Evolutionary conservation across 2,888 invertebrate genomes (phyloP).

Genomic region (Epistrophe eligans): DNA sequence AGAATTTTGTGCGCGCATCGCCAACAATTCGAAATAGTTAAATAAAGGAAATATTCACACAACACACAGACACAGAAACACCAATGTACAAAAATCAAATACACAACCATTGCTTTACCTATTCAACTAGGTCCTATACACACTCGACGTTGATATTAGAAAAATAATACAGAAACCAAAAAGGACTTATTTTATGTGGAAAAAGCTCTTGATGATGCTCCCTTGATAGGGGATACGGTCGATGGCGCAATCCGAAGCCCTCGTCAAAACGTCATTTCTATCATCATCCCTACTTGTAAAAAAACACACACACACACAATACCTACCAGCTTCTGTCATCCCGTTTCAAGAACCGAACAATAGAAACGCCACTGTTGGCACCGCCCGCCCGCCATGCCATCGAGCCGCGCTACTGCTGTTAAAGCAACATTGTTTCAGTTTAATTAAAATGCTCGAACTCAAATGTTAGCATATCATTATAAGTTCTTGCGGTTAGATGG

Average conservation of each 20-base stretch:
- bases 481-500: conserved; percentile 52
- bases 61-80: conserved; percentile 2
- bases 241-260: conserved; percentile 43
- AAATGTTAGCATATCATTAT: conserved; percentile 75
- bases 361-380: conserved; percentile 27
- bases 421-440: conserved; percentile 73
- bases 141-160: conserved; percentile 56
- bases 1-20: background rate
- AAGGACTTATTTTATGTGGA: background rate
- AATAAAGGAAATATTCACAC: conserved; percentile 54
- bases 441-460: conserved; percentile 72
- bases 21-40: conserved; percentile 26
- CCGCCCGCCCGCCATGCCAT: too few species aligned
- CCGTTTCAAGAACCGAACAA: conserved; percentile 55
- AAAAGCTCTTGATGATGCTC: conserved; percentile 32
- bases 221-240: conserved; percentile 53
- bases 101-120: background rate
- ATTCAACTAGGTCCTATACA: background rate
- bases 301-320: conserved; percentile 36
- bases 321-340: conserved; percentile 55
- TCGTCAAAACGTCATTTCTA: conserved; percentile 61
- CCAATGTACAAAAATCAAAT: background rate
- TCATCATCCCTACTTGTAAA: background rate
- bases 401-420: conserved; percentile 40
- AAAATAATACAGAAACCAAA: conserved; percentile 19